Base-by-base conservation (phyloP, 1,140 invertebrate genomes). In the Charaxes varanes region DNA sequence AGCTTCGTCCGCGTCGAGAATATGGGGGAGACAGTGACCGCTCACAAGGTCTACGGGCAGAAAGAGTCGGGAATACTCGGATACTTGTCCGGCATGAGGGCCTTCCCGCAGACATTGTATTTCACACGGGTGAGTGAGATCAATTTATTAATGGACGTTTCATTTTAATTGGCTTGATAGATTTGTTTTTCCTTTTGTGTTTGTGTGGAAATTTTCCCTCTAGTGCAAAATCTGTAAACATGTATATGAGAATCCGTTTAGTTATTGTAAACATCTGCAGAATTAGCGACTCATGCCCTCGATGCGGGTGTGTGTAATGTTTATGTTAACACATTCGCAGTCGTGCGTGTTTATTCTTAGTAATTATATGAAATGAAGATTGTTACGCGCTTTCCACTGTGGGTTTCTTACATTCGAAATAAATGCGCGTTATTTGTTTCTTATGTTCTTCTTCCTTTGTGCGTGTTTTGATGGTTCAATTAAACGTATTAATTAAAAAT, bases 61-160 rank as follows among this genome's bases (percentile, higher is more conserved):
- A 79, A 85, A 52, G 80, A 85, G 50, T 79, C 81, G 5, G 74
- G 77, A 6, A 81, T 84, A 10, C 63, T 85, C 5, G 76, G 83
- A 13, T 83, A 83, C 43, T 44, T 85, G 21, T 80, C 84, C n/a
- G 73, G 81, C 15, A 71, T 83, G 67, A 73, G 82, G 42, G 71
- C 61, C 1, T 45, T 77, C 28, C 82, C 84, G 0, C 83, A 85
- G 37, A 82, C 81, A 2, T 38, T 85, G 13, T 85, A 83, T 41
- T 85, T 86, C 43, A 85, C 79, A 38, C 60, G 85, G 61, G 83
- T 86, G 60, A 83, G 78, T 71, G 12, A 33, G 19, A 11, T 46
- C 5, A 18, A 17, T 17, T 15, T 17, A 21, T 16, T 7, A 26
- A 6, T 36, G 26, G 17, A 32, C 28, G 41, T 17, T 26, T n/a